Percentiles rank a stretch among this genome's conserved stretches.
Evolutionary conservation across 2,888 invertebrate species (phyloP).

Genomic region (Gryllus longicercus): DNA sequence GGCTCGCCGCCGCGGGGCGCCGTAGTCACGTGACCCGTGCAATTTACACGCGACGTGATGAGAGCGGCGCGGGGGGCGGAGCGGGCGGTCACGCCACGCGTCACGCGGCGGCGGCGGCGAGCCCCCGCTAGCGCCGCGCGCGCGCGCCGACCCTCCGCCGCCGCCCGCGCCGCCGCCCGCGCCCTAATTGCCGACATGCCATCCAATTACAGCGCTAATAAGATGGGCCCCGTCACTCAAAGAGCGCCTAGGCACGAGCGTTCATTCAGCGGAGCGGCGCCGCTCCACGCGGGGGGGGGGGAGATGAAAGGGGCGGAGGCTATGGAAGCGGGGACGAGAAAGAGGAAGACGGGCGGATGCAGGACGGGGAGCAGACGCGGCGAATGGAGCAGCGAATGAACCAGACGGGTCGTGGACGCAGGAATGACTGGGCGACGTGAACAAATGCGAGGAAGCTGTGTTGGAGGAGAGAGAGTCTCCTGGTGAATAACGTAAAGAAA

Average conservation of each 20-base stretch:
- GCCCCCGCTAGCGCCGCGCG: neutral
- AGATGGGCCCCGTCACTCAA: neutral
- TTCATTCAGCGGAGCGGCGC: neutral
- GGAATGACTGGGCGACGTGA: no score
- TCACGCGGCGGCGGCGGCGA: neutral
- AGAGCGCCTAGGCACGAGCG: neutral
- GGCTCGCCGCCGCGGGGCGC: neutral
- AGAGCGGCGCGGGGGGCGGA: neutral
- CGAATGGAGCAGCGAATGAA: no score
- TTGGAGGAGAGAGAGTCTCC: no score
- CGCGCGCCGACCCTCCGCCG: neutral
- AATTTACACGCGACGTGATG: slow-evolving; percentile 17
- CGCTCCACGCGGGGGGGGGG: neutral
- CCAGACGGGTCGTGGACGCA: no score
- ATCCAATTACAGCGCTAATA: slow-evolving; percentile 6
- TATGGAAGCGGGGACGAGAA: no score
- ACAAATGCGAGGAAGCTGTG: no score
- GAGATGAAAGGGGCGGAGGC: no score
- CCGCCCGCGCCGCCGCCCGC: neutral
- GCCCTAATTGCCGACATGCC: slow-evolving; percentile 4
- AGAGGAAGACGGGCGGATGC: no score
- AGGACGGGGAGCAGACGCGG: no score
- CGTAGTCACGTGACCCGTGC: neutral
- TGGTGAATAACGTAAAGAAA: no score
- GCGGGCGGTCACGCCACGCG: neutral